Evolutionary conservation across 2,797 vertebrate species (phyloP).

Genomic region (Glyptemys insculpta): DNA sequence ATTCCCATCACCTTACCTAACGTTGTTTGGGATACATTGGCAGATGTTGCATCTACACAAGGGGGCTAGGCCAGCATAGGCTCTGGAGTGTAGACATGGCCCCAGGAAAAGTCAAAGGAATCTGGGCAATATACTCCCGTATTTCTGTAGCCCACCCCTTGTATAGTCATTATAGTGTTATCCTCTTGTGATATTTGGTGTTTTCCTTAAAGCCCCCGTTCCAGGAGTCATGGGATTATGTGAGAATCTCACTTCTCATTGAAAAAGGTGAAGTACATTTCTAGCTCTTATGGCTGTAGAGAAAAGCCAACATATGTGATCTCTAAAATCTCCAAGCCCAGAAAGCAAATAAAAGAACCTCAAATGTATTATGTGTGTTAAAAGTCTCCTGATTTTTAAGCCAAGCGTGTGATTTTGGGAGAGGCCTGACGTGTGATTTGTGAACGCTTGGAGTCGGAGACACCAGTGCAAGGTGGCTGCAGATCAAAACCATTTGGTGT

Average conservation of each 20-base stretch:
- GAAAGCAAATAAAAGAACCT: neutral
- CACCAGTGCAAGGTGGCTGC: neutral
- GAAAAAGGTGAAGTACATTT: neutral
- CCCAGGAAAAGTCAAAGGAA: neutral
- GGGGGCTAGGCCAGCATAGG: neutral
- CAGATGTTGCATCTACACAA: neutral
- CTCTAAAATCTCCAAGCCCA: neutral
- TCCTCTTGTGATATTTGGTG: neutral
- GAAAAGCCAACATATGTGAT: neutral
- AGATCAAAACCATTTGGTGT: neutral
- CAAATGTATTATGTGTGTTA: neutral
- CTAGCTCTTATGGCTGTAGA: neutral
- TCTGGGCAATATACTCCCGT: neutral
- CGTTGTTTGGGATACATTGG: neutral
- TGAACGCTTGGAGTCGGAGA: neutral
- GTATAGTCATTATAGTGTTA: neutral
- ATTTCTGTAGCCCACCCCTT: fast-evolving
- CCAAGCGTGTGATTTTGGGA: neutral
- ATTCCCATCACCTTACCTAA: neutral
- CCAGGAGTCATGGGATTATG: neutral
- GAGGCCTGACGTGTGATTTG: neutral
- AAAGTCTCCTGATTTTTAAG: neutral
- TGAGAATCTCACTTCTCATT: neutral
- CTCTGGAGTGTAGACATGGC: neutral
- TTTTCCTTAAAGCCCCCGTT: neutral